These are phyloP conservation scores for Dicyrtomina minuta DNA, from an alignment of 2,888 invertebrate species.

Conservation along the genomic window DNA sequence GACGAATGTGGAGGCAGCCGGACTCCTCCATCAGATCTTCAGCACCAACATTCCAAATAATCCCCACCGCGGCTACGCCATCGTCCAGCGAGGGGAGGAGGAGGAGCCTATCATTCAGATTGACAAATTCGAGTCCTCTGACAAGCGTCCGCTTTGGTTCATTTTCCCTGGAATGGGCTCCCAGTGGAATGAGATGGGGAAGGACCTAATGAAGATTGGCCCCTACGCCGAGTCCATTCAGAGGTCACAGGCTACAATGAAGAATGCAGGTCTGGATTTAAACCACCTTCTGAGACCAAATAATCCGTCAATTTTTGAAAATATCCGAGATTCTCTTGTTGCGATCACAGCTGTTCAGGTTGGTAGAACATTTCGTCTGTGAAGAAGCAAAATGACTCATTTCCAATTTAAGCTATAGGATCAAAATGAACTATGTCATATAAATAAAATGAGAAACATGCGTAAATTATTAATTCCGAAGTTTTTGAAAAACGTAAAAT, in stretches of 20 bases:
- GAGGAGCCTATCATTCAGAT: conserved; percentile 18
- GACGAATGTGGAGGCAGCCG: no score
- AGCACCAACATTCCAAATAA: conserved; percentile 24
- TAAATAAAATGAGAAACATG: no score
- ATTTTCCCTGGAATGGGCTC: conserved; percentile 97
- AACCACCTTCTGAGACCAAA: conserved; percentile 66
- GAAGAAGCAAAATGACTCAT: no score
- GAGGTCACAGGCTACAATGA: conserved; percentile 70
- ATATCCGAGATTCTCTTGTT: conserved; percentile 84
- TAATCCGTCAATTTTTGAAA: conserved; percentile 66
- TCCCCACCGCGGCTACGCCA: conserved; percentile 22
- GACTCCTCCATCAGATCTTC: no score
- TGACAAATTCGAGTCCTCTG: not conserved
- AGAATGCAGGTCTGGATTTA: conserved; percentile 78
- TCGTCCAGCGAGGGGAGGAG: no score
- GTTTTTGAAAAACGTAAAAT: no score
- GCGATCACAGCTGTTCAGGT: conserved; percentile 59
- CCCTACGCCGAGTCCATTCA: conserved; percentile 60
- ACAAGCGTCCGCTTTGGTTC: conserved; percentile 75
- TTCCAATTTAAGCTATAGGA: no score
- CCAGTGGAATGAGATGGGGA: conserved; percentile 96
- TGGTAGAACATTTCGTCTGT: no score
- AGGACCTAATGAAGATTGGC: conserved; percentile 77
- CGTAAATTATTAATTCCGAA: no score
- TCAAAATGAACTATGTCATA: no score